Conservation (phyloP, 2,113 vertebrate genomes). For the Solea senegalensis region DNA sequence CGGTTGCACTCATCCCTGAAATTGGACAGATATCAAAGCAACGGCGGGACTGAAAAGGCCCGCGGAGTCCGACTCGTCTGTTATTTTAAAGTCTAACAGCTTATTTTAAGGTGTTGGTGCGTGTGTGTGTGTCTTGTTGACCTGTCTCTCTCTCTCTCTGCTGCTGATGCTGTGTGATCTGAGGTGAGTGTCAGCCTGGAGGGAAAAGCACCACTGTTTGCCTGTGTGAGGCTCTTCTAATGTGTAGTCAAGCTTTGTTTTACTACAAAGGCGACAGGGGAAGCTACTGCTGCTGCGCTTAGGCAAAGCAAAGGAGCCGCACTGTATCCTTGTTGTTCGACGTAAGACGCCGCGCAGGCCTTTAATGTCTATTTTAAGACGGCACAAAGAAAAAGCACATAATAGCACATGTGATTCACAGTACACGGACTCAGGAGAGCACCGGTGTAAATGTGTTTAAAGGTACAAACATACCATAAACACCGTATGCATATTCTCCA, state of each 20-base stretch:
- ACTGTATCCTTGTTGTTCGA: constrained; percentile 41
- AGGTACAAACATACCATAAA: constrained; percentile 44
- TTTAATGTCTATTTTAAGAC: constrained; percentile 42
- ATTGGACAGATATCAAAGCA: constrained; percentile 55
- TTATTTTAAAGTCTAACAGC: constrained; percentile 63
- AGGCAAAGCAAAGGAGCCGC: constrained; percentile 30
- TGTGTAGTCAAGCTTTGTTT: constrained; percentile 55
- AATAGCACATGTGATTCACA: constrained; percentile 32
- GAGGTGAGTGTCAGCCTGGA: constrained; percentile 49
- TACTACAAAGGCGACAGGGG: constrained; percentile 29
- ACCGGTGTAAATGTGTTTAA: neutral
- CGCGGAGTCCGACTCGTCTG: constrained; percentile 28
- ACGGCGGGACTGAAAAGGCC: constrained; percentile 24
- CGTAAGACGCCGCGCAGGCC: constrained; percentile 1
- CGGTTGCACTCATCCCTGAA: constrained; percentile 57
- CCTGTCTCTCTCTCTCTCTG: constrained; percentile 35
- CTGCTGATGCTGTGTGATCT: constrained; percentile 35
- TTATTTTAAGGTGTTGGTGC: constrained; percentile 22
- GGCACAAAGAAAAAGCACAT: constrained; percentile 2
- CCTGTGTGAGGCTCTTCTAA: constrained; percentile 56
- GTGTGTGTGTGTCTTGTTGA: constrained; percentile 20
- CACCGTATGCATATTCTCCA: neutral
- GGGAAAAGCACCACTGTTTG: constrained; percentile 53
- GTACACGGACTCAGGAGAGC: constrained; percentile 38
- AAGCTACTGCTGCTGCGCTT: constrained; percentile 3